Evolutionary conservation across 2,888 invertebrate species (phyloP).

Genomic region (Andrena dorsata): DNA sequence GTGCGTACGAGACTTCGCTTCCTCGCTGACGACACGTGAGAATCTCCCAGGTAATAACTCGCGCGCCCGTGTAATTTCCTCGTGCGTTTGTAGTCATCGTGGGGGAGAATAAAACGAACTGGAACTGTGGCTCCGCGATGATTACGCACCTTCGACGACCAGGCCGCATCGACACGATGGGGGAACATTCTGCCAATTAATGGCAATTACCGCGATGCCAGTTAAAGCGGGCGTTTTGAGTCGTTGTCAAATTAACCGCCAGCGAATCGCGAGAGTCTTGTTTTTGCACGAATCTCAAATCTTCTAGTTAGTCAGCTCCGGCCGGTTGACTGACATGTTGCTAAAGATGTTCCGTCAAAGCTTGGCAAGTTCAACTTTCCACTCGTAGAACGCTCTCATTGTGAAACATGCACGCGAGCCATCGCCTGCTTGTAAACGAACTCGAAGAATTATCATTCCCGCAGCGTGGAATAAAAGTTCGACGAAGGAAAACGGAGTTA

Average conservation of each 20-base stretch:
- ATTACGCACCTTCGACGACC: constrained; percentile 41
- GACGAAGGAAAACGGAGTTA: constrained; percentile 17
- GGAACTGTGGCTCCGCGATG: constrained; percentile 28
- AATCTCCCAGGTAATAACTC: constrained; percentile 34
- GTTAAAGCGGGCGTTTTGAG: not conserved
- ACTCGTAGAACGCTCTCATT: not conserved
- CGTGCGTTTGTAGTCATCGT: not conserved
- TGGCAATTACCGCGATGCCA: constrained; percentile 35
- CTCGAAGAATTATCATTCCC: constrained; percentile 13
- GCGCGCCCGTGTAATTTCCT: constrained; percentile 37
- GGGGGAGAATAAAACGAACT: constrained; percentile 15
- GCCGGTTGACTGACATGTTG: no score
- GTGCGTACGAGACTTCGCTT: constrained; percentile 53
- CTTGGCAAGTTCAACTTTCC: no score
- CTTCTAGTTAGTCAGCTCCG: no score
- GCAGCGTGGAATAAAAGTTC: constrained; percentile 49
- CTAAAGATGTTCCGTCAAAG: no score
- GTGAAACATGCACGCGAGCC: not conserved
- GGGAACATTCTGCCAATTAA: constrained; percentile 42
- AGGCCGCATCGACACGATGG: constrained; percentile 21
- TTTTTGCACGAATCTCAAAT: no score
- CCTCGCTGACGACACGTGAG: constrained; percentile 55
- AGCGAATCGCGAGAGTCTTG: not conserved
- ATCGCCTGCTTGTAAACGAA: not conserved
- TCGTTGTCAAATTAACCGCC: not conserved